Evolutionary conservation across 2,797 vertebrate species (phyloP).

Genomic region (Acipenser oxyrinchus): DNA sequence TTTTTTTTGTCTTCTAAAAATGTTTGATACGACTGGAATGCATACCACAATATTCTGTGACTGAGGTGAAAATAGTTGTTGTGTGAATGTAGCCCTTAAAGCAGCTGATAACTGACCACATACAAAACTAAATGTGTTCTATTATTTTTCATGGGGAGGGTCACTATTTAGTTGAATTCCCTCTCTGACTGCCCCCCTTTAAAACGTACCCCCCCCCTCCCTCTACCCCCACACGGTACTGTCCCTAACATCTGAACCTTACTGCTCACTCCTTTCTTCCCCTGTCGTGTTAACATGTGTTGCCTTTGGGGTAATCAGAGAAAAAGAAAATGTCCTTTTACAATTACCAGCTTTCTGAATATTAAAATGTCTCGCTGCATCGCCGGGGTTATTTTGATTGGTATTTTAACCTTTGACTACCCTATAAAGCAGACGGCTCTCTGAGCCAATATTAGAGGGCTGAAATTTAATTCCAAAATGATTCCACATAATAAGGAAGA

Average conservation of each 20-base stretch:
- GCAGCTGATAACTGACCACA: too few species aligned
- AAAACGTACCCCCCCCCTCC: constrained; percentile 14
- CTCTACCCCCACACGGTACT: constrained; percentile 3
- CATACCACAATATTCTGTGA: too few species aligned
- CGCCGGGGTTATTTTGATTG: constrained; percentile 94
- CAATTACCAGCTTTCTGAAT: constrained; percentile 95
- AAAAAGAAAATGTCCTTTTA: constrained; percentile 87
- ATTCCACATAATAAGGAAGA: constrained; percentile 95
- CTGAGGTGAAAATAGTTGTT: too few species aligned
- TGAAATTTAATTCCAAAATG: constrained; percentile 95
- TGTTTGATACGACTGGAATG: too few species aligned
- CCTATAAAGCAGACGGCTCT: constrained; percentile 76
- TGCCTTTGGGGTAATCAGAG: constrained; percentile 83
- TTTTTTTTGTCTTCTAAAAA: too few species aligned
- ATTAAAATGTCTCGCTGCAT: constrained; percentile 97
- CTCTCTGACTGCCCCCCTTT: constrained; percentile 22
- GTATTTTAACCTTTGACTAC: constrained; percentile 99
- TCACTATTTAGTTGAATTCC: constrained; percentile 1
- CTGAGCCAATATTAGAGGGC: constrained; percentile 81
- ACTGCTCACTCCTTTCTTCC: constrained; percentile 9
- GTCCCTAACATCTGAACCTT: constrained; percentile 6
- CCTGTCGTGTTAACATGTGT: constrained; percentile 73
- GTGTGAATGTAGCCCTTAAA: too few species aligned
- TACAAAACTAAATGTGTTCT: too few species aligned
- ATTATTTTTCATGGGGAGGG: neutral